A percentile compares a stretch with the other conserved stretches of the same genome.
These are phyloP conservation scores for Brachylomia viminalis DNA, from an alignment of 2,888 invertebrate species.

Conservation along the genomic window DNA sequence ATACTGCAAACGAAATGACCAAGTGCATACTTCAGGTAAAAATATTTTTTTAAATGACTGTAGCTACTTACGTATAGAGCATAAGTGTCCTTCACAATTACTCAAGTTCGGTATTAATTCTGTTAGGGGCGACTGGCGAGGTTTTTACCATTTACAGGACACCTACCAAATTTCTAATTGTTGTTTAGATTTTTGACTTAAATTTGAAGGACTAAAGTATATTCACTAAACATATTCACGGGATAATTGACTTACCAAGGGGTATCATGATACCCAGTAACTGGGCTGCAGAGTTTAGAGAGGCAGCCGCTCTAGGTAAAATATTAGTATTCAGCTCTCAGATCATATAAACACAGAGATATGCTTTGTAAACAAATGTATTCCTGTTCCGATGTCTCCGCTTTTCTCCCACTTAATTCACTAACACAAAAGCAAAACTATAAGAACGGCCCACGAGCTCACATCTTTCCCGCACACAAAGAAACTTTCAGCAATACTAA, in stretches of 20 bases:
- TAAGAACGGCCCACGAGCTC: too few species aligned
- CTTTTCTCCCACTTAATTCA: too few species aligned
- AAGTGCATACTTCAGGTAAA: constrained; percentile 12
- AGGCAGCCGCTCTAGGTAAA: neutral
- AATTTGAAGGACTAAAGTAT: neutral
- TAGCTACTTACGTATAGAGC: neutral
- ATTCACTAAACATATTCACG: neutral
- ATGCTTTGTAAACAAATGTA: too few species aligned
- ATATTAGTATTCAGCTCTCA: too few species aligned
- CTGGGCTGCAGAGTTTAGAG: neutral
- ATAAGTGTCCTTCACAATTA: constrained; percentile 2
- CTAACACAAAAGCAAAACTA: too few species aligned
- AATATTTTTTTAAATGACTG: constrained; percentile 11
- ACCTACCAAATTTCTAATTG: neutral
- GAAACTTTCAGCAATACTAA: too few species aligned
- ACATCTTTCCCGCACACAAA: too few species aligned
- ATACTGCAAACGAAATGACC: neutral
- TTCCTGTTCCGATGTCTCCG: too few species aligned
- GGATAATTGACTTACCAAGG: neutral
- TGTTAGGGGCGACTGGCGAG: neutral
- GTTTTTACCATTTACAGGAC: neutral
- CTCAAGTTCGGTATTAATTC: constrained; percentile 20
- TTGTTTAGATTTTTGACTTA: neutral
- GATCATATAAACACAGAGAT: too few species aligned
- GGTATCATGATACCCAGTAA: neutral